phyloP scores from a whole-genome alignment of 2,113 vertebrate species.

The Phyllopteryx taeniolatus region DNA sequence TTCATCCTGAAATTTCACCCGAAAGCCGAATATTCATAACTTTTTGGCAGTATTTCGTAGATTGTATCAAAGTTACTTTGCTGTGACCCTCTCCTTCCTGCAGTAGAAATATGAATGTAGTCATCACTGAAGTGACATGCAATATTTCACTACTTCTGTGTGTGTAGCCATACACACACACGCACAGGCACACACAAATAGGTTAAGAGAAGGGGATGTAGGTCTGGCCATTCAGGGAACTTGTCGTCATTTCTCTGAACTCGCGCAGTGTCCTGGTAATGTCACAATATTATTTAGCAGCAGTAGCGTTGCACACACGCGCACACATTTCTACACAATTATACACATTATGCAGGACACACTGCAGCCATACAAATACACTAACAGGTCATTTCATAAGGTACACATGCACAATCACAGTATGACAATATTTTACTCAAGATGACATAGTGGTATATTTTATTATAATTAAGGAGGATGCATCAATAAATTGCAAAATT shows the following conservation, averaged over 20 bases:
- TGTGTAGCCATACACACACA: background rate
- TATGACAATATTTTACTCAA: no score
- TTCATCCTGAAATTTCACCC: no score
- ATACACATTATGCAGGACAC: background rate
- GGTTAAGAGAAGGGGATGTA: slow-evolving; percentile 60
- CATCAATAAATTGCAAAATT: no score
- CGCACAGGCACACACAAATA: slow-evolving; percentile 16
- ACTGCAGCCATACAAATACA: background rate
- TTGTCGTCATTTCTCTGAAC: slow-evolving; percentile 69
- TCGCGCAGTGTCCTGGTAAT: slow-evolving; percentile 66
- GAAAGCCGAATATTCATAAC: background rate
- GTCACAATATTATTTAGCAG: slow-evolving; percentile 48
- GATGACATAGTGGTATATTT: no score
- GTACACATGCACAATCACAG: background rate
- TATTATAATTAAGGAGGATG: no score
- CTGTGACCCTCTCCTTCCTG: background rate
- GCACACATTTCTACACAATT: slow-evolving; percentile 15
- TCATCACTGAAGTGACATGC: background rate
- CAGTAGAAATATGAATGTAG: background rate
- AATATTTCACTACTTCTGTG: background rate
- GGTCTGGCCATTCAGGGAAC: slow-evolving; percentile 74
- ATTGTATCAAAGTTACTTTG: background rate
- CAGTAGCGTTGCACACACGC: background rate
- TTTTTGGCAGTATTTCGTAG: background rate
- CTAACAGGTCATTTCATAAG: background rate